Base-by-base conservation (phyloP, 2,888 invertebrate genomes). In the Spisula subtruncata region DNA sequence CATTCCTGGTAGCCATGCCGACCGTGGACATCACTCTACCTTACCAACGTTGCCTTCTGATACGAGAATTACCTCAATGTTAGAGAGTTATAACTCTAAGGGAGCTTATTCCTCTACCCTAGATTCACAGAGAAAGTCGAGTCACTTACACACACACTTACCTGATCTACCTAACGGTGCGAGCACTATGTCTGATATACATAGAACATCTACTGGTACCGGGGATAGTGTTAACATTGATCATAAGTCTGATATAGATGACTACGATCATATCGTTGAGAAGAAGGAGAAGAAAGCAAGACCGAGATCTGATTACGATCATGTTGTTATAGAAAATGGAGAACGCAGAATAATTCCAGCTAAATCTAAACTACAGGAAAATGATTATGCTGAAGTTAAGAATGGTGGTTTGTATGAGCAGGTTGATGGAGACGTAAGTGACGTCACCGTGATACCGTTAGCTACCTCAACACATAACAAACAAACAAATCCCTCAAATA, bases 231-330 rank as follows among this genome's bases (percentile, higher is more conserved):
- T 81, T n/a, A 46, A 75, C 14, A 25, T 75, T 25, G n/a, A 18
- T n/a, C 32, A 16, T 56, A 71, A 71, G 6, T 46, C 81, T 20
- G 82, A 60, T 41, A 80, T 83, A 81, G 92, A 92, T 86, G 94
- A 94, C 71, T 95, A 95, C 79, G 95, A 95, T 79, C 95, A 95
- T 87, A 91, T 95, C 12, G 92, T 85, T 16, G 91, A 92, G 81
- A 80, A 81, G n/a, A 86, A 80, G n/a, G 88, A 88, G 16, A 90
- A 85, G 75, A 85, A 85, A 48, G 56, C 48, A 10, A 60, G 92
- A 46, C 90, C 92, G 6, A 81, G 91, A 35, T 94, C 94, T n/a
- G 93, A 93, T 86, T 94, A 94, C 85, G 94, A 94, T 71, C 94
- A 94, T 89, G 92, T 94, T 29, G 90, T 92, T 14, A 81, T 93